Evolutionary conservation across 2,888 invertebrate genomes (phyloP).

Genomic region (Cephus spinipes): DNA sequence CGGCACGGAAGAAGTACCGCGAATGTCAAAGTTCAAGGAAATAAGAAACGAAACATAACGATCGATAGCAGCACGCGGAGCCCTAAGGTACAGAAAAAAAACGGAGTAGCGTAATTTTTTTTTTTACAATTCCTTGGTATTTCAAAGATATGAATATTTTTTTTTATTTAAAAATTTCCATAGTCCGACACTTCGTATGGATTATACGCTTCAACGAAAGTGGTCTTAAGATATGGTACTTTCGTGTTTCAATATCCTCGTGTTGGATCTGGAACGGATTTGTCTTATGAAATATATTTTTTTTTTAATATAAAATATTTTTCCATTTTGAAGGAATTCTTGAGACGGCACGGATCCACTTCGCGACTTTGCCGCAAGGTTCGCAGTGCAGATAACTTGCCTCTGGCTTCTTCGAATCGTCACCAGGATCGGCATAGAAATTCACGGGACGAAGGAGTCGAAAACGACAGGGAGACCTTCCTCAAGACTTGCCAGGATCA

Average conservation of each 20-base stretch:
- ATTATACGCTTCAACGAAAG: no score
- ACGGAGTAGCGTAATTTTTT: neutral
- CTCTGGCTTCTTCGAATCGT: slow-evolving; percentile 63
- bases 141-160: no score
- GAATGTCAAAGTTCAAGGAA: slow-evolving; percentile 51
- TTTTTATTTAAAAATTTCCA: no score
- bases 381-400: slow-evolving; percentile 79
- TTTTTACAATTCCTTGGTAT: slow-evolving; percentile 2
- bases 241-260: no score
- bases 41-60: slow-evolving; percentile 18
- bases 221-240: no score
- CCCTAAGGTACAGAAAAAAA: slow-evolving; percentile 26
- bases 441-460: slow-evolving; percentile 46
- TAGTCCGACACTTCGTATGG: no score
- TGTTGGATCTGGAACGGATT: no score
- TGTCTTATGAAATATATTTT: neutral
- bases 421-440: slow-evolving; percentile 37
- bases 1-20: slow-evolving; percentile 35
- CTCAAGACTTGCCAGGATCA: slow-evolving; percentile 52
- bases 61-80: slow-evolving; percentile 31
- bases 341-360: slow-evolving; percentile 83
- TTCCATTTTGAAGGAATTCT: slow-evolving; percentile 71
- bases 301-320: neutral
- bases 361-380: slow-evolving; percentile 85
- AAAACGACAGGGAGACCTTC: slow-evolving; percentile 54